These are phyloP conservation scores for Philaethria dido DNA, from an alignment of 2,888 invertebrate genomes.

Conservation along the genomic window DNA sequence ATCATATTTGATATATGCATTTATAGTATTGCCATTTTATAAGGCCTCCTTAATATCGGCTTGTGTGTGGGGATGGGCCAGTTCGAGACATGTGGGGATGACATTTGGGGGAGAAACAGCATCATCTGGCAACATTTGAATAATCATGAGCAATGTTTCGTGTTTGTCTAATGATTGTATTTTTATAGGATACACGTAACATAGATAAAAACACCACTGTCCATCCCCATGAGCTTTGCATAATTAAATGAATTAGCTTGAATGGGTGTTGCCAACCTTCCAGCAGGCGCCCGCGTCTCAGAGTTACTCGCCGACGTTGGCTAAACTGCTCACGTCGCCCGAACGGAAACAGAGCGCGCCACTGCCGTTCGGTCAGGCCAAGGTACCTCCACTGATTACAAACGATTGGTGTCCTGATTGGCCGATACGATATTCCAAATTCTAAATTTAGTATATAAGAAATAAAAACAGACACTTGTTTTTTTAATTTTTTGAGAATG, in stretches of 20 bases:
- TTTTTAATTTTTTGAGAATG: conserved; percentile 51
- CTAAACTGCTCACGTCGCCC: conserved; percentile 89
- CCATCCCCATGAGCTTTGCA: conserved; percentile 46
- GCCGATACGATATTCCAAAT: conserved; percentile 78
- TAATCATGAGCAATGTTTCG: background rate
- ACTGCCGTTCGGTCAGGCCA: conserved; percentile 82
- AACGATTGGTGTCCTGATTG: conserved; percentile 78
- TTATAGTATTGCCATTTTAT: conserved; percentile 27
- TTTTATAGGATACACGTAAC: conserved; percentile 32
- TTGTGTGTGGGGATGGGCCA: conserved; percentile 32
- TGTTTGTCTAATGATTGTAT: conserved; percentile 8
- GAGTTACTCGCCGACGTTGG: conserved; percentile 91
- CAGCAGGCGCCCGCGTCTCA: conserved; percentile 83
- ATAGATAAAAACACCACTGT: conserved; percentile 56
- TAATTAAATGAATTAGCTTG: conserved; percentile 62
- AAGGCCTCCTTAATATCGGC: conserved; percentile 5
- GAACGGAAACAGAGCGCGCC: conserved; percentile 77
- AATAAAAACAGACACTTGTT: conserved; percentile 32
- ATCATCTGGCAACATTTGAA: conserved; percentile 2
- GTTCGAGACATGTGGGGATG: background rate
- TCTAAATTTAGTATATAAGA: conserved; percentile 79
- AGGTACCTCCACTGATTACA: conserved; percentile 72
- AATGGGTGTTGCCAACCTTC: conserved; percentile 82
- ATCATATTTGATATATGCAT: conserved; percentile 16
- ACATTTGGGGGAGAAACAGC: background rate